Conservation (phyloP, 2,113 vertebrate species). For the Dasyornis broadbenti region DNA sequence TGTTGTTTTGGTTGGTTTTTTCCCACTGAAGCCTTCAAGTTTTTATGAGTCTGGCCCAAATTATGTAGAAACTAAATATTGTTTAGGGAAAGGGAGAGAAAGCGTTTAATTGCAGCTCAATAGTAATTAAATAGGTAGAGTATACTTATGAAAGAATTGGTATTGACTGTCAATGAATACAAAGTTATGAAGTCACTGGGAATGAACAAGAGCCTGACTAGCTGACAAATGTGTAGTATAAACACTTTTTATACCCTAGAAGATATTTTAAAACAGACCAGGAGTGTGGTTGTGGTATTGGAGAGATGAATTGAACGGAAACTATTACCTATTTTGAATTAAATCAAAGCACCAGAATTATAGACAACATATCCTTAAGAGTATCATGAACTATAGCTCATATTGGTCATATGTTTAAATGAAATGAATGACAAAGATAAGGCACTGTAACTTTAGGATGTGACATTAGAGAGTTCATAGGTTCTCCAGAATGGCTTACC, state of each 20-base stretch:
- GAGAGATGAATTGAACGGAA: not conserved
- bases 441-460: fast-evolving
- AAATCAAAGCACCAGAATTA: not conserved
- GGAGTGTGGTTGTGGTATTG: not conserved
- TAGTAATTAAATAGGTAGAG: not conserved
- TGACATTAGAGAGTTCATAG: not conserved
- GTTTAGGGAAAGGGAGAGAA: not conserved
- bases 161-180: not conserved
- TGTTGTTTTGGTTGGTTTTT: not conserved
- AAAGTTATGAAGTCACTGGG: not conserved
- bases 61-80: not conserved
- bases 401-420: not conserved
- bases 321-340: not conserved
- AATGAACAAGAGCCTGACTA: not conserved
- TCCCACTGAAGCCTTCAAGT: not conserved
- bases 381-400: not conserved
- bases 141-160: not conserved
- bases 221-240: not conserved
- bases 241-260: not conserved
- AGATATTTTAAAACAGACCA: not conserved
- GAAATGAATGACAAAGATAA: not conserved
- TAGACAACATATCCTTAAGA: not conserved
- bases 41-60: not conserved
- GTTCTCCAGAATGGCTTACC: not conserved
- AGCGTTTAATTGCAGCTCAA: not conserved